Conservation (phyloP, 2,888 invertebrate genomes). For the Prenolepis imparis region DNA sequence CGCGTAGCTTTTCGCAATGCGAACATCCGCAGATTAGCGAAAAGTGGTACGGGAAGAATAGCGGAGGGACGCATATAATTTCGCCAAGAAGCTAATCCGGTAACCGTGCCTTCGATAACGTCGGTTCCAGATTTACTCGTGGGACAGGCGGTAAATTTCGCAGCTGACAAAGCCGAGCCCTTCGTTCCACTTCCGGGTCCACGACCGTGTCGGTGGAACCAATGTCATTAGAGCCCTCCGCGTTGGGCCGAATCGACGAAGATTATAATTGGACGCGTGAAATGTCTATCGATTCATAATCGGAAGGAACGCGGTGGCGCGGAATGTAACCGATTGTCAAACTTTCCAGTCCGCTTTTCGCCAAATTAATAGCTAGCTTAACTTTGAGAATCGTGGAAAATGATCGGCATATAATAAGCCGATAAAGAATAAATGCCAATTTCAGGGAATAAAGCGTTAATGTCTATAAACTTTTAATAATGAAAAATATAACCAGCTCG, state of each 20-base stretch:
- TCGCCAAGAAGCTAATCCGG: conserved; percentile 70
- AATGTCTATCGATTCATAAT: conserved; percentile 65
- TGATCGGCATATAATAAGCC: conserved; percentile 6
- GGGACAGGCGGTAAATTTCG: conserved; percentile 78
- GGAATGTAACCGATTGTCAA: conserved; percentile 39
- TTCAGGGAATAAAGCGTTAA: background rate
- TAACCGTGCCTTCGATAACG: conserved; percentile 72
- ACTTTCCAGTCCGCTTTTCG: conserved; percentile 36
- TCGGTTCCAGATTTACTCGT: conserved; percentile 72
- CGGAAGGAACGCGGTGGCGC: conserved; percentile 25
- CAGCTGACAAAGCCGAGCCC: conserved; percentile 76
- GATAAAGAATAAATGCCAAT: conserved; percentile 27
- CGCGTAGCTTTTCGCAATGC: background rate
- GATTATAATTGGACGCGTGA: conserved; percentile 65
- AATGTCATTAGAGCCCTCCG: conserved; percentile 68
- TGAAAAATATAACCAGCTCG: background rate
- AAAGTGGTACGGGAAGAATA: conserved; percentile 35
- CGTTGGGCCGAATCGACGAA: conserved; percentile 44
- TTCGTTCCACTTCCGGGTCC: conserved; percentile 70
- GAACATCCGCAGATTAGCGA: conserved; percentile 32
- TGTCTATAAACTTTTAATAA: background rate
- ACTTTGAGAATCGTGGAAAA: conserved; percentile 17
- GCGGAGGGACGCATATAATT: conserved; percentile 67
- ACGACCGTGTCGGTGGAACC: conserved; percentile 48
- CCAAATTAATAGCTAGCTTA: conserved; percentile 45